A percentile compares a stretch with the other conserved stretches of the same genome.
Evolutionary conservation across 1,140 invertebrate species (phyloP).

Genomic region (Diuraphis noxia): DNA sequence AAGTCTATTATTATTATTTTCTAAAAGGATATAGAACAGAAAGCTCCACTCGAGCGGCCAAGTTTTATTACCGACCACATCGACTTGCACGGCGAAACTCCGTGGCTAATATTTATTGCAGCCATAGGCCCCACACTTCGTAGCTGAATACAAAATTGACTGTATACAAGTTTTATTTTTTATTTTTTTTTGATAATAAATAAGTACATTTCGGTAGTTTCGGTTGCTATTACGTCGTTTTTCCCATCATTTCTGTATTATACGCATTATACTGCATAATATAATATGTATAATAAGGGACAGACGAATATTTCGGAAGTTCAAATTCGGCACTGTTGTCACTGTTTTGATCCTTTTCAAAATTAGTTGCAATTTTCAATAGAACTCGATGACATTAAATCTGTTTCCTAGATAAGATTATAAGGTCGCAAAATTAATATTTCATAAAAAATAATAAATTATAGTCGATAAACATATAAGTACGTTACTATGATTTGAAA

Average conservation of each 20-base stretch:
- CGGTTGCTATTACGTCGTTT: not conserved
- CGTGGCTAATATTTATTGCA: not conserved
- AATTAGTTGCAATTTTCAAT: not conserved
- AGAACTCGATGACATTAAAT: no score
- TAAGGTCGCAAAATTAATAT: no score
- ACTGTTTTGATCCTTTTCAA: not conserved
- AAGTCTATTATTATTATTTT: conserved; percentile 14
- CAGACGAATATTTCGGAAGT: not conserved
- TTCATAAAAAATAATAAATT: no score
- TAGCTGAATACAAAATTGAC: not conserved
- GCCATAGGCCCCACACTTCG: not conserved
- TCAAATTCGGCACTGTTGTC: not conserved
- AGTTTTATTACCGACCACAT: not conserved
- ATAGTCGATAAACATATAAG: no score
- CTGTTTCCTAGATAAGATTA: no score
- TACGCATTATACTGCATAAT: no score
- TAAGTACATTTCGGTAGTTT: not conserved
- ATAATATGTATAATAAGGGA: not conserved
- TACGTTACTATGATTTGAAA: no score
- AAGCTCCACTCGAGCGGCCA: not conserved
- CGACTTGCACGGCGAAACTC: not conserved
- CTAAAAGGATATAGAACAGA: not conserved
- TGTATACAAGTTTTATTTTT: no score
- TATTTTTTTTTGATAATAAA: not conserved
- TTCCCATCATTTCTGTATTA: no score